A percentile compares a stretch with the other conserved stretches of the same genome.
These are phyloP conservation scores for Syndactyla subalaris DNA, from an alignment of 2,797 vertebrate genomes.

Conservation along the genomic window DNA sequence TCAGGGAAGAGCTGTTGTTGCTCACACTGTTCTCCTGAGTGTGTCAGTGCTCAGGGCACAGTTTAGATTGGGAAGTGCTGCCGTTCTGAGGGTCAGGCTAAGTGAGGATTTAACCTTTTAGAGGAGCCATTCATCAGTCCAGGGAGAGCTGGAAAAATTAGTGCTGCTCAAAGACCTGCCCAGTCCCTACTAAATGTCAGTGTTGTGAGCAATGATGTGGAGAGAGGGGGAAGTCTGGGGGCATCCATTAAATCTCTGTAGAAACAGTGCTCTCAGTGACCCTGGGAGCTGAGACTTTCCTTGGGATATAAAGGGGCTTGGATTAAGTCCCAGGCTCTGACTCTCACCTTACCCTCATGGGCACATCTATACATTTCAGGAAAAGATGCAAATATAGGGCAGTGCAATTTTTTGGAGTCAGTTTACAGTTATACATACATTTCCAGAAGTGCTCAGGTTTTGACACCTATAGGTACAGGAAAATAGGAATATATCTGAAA, in stretches of 20 bases:
- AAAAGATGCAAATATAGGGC: fast-evolving
- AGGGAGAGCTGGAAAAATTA: not conserved
- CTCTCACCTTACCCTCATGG: not conserved
- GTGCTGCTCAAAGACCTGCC: not conserved
- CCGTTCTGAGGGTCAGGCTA: not conserved
- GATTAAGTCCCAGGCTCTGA: not conserved
- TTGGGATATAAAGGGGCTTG: not conserved
- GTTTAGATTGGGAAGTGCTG: not conserved
- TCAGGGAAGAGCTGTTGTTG: not conserved
- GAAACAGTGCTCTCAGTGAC: not conserved
- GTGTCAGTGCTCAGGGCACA: not conserved
- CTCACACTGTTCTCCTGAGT: fast-evolving
- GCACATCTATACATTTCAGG: fast-evolving
- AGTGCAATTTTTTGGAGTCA: not conserved
- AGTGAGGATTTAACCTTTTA: conserved; percentile 33
- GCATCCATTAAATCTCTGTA: not conserved
- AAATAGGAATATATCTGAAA: not conserved
- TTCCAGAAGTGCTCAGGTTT: not conserved
- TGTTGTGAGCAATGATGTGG: not conserved
- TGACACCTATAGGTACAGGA: not conserved
- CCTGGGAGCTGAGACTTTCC: not conserved
- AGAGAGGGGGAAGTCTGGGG: not conserved
- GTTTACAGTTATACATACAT: fast-evolving
- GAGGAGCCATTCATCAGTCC: not conserved
- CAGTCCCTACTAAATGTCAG: not conserved